Evolutionary conservation across 1,140 invertebrate genomes (phyloP).

Genomic region (Eriosoma lanigerum): DNA sequence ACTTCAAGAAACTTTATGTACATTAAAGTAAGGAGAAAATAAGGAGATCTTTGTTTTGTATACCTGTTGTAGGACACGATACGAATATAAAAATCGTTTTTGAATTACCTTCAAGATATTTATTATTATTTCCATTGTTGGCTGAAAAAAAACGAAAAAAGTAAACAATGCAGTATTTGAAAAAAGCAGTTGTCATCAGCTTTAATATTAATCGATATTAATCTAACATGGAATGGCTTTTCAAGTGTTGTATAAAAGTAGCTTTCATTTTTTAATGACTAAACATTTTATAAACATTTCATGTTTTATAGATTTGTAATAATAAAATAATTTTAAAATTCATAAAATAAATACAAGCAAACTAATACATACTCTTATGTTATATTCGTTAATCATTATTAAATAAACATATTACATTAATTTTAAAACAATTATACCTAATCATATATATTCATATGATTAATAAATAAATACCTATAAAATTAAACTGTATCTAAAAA

Average conservation of each 20-base stretch:
- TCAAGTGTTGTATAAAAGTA: neutral
- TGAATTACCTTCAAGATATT: conserved; percentile 32
- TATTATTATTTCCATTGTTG: conserved; percentile 45
- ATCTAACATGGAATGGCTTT: neutral
- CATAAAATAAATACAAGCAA: too few relatives aligned
- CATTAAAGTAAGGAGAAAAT: neutral
- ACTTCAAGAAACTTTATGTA: conserved; percentile 14
- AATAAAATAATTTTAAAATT: too few relatives aligned
- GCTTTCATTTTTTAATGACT: too few relatives aligned
- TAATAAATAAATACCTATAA: too few relatives aligned
- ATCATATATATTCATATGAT: too few relatives aligned
- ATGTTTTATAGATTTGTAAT: too few relatives aligned
- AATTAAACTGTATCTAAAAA: too few relatives aligned
- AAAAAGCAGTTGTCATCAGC: conserved; percentile 21
- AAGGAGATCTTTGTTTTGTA: conserved; percentile 2
- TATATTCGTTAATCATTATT: too few relatives aligned
- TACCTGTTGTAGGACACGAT: conserved; percentile 14
- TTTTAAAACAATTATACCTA: too few relatives aligned
- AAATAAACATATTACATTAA: too few relatives aligned
- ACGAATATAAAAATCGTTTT: conserved; percentile 22
- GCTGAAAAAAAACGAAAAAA: conserved; percentile 13
- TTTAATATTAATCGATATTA: conserved; percentile 25
- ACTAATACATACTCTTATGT: too few relatives aligned
- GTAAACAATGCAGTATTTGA: neutral
- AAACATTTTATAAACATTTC: too few relatives aligned